phyloP scores from a whole-genome alignment of 2,888 invertebrate species.

The Hemistola chrysoprasaria region DNA sequence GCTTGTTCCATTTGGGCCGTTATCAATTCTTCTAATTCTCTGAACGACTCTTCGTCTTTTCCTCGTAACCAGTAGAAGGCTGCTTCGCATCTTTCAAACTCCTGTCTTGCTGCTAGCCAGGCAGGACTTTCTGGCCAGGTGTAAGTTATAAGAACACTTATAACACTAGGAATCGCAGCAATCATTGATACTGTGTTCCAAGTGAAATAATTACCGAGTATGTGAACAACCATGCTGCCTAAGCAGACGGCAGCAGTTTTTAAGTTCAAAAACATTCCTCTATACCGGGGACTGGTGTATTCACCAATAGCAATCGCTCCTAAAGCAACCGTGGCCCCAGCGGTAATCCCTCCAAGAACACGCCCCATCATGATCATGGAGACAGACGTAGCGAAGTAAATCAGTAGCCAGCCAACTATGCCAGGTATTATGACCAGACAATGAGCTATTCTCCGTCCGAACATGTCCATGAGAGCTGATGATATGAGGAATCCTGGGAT shows the following conservation, averaged over 20 bases:
- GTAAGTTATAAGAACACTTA: constrained; percentile 45
- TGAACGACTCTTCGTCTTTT: constrained; percentile 23
- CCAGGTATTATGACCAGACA: constrained; percentile 62
- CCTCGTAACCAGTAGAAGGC: constrained; percentile 76
- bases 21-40: constrained; percentile 34
- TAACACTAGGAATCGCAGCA: constrained; percentile 30
- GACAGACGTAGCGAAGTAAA: constrained; percentile 52
- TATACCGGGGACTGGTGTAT: constrained; percentile 44
- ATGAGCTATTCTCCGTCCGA: constrained; percentile 39
- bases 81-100: constrained; percentile 54
- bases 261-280: constrained; percentile 49
- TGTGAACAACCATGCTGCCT: constrained; percentile 41
- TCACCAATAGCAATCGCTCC: constrained; percentile 54
- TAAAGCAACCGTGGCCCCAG: constrained; percentile 64
- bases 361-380: constrained; percentile 41
- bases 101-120: constrained; percentile 71
- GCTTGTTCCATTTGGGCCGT: constrained; percentile 30
- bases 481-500: constrained; percentile 45
- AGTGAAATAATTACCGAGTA: constrained; percentile 35
- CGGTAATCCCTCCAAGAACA: constrained; percentile 55
- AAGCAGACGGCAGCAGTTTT: constrained; percentile 42
- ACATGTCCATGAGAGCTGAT: constrained; percentile 41
- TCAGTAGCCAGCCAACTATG: constrained; percentile 69
- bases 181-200: constrained; percentile 45
- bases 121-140: constrained; percentile 82